Conservation (phyloP, 2,113 vertebrate species). For the Pteronura brasiliensis region DNA sequence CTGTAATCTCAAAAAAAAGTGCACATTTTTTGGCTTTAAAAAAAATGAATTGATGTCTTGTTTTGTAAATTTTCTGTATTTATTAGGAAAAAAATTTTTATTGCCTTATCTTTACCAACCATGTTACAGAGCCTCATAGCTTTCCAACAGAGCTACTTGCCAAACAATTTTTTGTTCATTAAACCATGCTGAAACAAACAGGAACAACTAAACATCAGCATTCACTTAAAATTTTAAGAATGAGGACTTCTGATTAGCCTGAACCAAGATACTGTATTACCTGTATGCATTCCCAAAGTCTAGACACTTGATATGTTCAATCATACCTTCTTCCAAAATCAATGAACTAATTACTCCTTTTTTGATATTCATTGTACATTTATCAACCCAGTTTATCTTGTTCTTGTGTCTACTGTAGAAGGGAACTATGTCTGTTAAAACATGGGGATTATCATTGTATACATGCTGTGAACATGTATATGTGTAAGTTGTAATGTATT, state of each 20-base stretch:
- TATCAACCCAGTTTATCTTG: constrained; percentile 61
- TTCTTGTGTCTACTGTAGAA: constrained; percentile 83
- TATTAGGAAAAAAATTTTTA: constrained; percentile 82
- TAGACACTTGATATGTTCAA: neutral
- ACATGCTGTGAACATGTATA: constrained; percentile 85
- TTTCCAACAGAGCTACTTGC: constrained; percentile 81
- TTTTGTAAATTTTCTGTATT: constrained; percentile 88
- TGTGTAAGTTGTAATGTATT: constrained; percentile 85
- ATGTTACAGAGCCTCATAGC: constrained; percentile 81
- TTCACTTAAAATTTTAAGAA: constrained; percentile 66
- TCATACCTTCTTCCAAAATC: constrained; percentile 13
- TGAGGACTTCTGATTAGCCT: constrained; percentile 63
- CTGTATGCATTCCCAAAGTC: constrained; percentile 46
- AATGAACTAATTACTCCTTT: constrained; percentile 28
- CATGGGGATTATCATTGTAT: constrained; percentile 78
- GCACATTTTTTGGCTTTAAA: constrained; percentile 73
- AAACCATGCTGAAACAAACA: constrained; percentile 64
- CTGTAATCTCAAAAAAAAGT: constrained; percentile 66
- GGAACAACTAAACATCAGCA: constrained; percentile 56
- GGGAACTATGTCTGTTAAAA: constrained; percentile 76
- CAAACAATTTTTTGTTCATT: constrained; percentile 82
- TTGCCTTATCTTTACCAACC: constrained; percentile 84
- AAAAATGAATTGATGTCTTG: constrained; percentile 80
- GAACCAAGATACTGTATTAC: constrained; percentile 48
- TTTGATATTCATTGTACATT: constrained; percentile 7